Evolutionary conservation across 2,113 vertebrate genomes (phyloP), one percentile per base, ranked within the genome.

Genomic region (Myodes glareolus): DNA sequence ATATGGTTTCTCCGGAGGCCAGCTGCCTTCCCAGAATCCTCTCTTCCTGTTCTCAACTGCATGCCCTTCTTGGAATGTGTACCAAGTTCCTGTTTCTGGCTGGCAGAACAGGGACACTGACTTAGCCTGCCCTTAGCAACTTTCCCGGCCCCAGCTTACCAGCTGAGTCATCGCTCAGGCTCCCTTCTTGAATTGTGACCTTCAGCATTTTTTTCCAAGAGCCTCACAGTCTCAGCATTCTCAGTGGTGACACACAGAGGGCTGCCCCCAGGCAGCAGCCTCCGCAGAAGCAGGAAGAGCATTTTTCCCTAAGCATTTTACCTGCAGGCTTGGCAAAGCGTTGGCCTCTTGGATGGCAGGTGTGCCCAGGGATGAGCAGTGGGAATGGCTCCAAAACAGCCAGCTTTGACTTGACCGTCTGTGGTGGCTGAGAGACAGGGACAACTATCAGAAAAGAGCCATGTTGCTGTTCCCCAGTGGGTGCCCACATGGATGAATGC

Each of bases 41-140:
- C 58, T 88, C 39, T 88, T 94, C 78, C 72, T 4, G 1, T 67
- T 45, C 90, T 73, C 63, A 84, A 81, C 67, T 70, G 90, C 52
- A 4, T 67, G 47, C 73, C 90, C 67, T 97, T 90, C 90, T 95
- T 95, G 92, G 93, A 96, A 90, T 90, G 88, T 68, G 75, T 10
- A 88, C 50, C 88, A 42, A 93, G 87, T 95, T 98, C 96, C 95
- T 94, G 94, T 94, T 97, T 92, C 95, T 88, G 90, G 84, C 72
- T 91, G 75, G 78, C 80, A 2, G 42, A 77, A 36, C 75, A n/a
- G 90, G 73, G 78, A 45, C 52, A 93, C 21, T 72, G 95, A 52
- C 63, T 65, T 73, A 4, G 13, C 47, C 31, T 85, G 88, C 67
- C 33, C 25, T n/a, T 76, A 27, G 58, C 87, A 47, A 52, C 81